Conservation (phyloP, 2,888 invertebrate species). For the Ellobium chinense region DNA sequence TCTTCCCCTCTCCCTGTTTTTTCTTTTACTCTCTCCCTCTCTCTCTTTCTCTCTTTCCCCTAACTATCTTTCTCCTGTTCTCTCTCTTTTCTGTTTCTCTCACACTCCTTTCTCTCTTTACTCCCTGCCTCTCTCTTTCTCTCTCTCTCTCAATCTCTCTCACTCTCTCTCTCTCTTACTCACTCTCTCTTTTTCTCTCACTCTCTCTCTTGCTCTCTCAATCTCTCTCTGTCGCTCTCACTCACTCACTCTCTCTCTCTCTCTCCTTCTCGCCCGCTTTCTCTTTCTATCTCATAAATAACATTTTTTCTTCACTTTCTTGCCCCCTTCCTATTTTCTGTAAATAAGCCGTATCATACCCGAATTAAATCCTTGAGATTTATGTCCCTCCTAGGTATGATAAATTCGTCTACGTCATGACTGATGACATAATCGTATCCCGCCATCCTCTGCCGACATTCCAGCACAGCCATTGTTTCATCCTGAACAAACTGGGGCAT, state of each 20-base stretch:
- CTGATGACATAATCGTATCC: slow-evolving; percentile 47
- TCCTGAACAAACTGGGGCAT: slow-evolving; percentile 48
- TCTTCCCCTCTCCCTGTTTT: neutral
- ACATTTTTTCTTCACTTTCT: neutral
- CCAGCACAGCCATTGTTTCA: slow-evolving; percentile 51
- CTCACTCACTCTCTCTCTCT: too few relatives aligned
- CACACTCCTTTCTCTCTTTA: too few relatives aligned
- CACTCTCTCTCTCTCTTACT: neutral
- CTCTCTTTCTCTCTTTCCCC: neutral
- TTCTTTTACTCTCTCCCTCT: neutral
- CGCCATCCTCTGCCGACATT: slow-evolving; percentile 49
- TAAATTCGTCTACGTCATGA: slow-evolving; percentile 49
- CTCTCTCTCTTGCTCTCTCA: neutral
- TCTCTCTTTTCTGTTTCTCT: neutral
- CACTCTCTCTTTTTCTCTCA: neutral
- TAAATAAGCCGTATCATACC: too few relatives aligned
- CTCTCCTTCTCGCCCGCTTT: neutral
- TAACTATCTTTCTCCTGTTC: neutral
- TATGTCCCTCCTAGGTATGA: slow-evolving; percentile 42
- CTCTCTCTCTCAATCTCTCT: neutral
- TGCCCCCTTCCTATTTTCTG: too few relatives aligned
- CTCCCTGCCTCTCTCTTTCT: neutral
- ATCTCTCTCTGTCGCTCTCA: neutral
- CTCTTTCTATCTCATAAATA: neutral
- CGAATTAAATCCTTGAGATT: slow-evolving; percentile 46